Base-by-base conservation (phyloP, 1,140 invertebrate species). In the Sarcophaga bullata region DNA sequence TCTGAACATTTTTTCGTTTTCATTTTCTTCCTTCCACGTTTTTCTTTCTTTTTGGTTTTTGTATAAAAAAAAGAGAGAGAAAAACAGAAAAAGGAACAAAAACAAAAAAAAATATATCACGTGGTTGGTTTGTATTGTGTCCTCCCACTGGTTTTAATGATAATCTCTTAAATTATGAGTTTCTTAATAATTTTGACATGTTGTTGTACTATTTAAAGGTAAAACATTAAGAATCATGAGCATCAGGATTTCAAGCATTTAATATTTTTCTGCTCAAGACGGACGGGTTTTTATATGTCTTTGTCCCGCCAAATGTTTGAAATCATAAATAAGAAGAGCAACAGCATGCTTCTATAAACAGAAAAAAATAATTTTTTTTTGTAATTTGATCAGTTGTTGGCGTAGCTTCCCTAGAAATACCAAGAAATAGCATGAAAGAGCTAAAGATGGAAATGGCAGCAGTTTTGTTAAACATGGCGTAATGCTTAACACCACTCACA, bases 131-230 rank as follows among this genome's bases (percentile, higher is more conserved):
- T 68, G 25, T 37, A 72, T n/a, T n/a, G n/a, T 78, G 75, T 78
- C 75, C 75, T 50, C 75, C 75, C 75, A 78, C 75, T 49, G 75
- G 75, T 78, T 78, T 78, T 78, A 78, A 78, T 78, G 75, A 78
- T 78, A 78, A 78, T 78, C 75, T 78, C 48, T 78, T 78, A 78
- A 78, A 78, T 78, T 78, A 78, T 78, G 75, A 78, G 48, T 78
- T 78, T 78, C 50, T 78, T 19, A 78, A 78, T 78, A 78, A 78
- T 78, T 78, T 78, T 78, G 75, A 19, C 75, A 78, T 78, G 48
- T 48, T 7, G 9, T 7, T 49, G 6, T 76, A 49, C 73, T 25
- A 68, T 68, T 68, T 19, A 68, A 68, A 25, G 54, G 50, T 52
- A 68, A 68, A 19, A 52, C 62, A 68, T n/a, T 52, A 52, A 52